Evolutionary conservation across 2,113 vertebrate genomes (phyloP), one percentile per base, ranked within the genome.

Genomic region (Prietella phreatophila): DNA sequence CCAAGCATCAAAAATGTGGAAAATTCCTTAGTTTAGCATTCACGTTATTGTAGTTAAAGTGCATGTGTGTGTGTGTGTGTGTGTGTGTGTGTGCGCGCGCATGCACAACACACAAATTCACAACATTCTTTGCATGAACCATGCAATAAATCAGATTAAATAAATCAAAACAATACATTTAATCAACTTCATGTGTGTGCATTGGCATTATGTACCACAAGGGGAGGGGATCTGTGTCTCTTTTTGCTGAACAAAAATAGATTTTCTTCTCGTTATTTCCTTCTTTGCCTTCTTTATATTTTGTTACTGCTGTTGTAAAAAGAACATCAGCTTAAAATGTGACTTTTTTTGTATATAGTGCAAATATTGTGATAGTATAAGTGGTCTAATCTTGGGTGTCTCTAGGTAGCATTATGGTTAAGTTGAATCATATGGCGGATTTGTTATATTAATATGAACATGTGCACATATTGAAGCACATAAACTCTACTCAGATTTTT

Each of bases 401-500:
- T 80, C 25, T 50, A 14, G 22, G 6, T 30, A 78, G 73, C 39
- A 47, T n/a, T 53, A n/a, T 27, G 5, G 75, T 79, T 30, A 17
- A 8, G 2, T 71, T 42, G 42, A 78, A 17, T 53, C 27, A n/a
- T 79, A 20, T 79, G 76, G 14, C 55, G 76, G 71, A 14, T 27
- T 27, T 5, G 27, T 27, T 76, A 50, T 76, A 76, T 76, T 27
- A 76, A 78, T 13, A 17, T 71, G 67, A 19, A 86, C 87, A 55
- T 27, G 47, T 4, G 50, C 69, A 63, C 84, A 79, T 47, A 84
- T 30, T n/a, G 39, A 83, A 80, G 61, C 85, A 86, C 6, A 69
- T 42, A 84, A n/a, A 50, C 27, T 1, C 47, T 30, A n/a, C 10
- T 30, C 27, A 55, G 5, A 78, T 42, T 15, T 6, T 17, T 1